Evolutionary conservation across 2,797 vertebrate species (phyloP).

Genomic region (Trachops cirrhosus): DNA sequence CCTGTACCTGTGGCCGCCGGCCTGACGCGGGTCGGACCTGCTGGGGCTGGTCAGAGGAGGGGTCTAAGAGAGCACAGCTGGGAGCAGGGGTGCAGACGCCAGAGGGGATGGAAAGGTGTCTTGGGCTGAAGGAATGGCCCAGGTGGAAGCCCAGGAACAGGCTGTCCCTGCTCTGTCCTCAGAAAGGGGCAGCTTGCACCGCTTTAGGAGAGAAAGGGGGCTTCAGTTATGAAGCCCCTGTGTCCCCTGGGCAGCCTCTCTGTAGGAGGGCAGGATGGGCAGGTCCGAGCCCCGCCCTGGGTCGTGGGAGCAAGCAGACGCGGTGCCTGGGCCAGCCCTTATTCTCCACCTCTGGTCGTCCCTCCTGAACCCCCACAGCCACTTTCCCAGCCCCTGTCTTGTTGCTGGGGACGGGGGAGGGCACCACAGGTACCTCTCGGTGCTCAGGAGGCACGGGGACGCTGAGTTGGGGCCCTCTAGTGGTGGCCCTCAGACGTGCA

Average conservation of each 20-base stretch:
- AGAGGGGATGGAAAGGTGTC: neutral
- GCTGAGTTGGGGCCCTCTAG: neutral
- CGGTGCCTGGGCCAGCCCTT: neutral
- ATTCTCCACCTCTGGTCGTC: neutral
- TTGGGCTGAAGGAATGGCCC: neutral
- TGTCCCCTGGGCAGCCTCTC: rapidly evolving
- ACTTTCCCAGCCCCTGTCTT: neutral
- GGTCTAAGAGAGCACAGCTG: neutral
- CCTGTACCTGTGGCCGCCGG: rapidly evolving
- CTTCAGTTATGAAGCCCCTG: neutral
- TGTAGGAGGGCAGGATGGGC: neutral
- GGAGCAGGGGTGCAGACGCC: neutral
- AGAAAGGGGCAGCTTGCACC: neutral
- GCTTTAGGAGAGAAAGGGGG: neutral
- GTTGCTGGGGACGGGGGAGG: neutral
- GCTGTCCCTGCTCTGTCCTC: neutral
- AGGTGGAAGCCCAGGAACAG: neutral
- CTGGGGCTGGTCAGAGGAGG: neutral
- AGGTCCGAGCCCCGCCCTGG: neutral
- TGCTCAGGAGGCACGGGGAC: neutral
- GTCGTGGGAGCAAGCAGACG: neutral
- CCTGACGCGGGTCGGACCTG: rapidly evolving
- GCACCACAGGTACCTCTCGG: rapidly evolving
- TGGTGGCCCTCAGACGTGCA: too few relatives aligned
- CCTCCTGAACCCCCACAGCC: neutral